These are phyloP conservation scores for Apotomis capreana DNA, from an alignment of 2,888 invertebrate genomes.

Conservation along the genomic window DNA sequence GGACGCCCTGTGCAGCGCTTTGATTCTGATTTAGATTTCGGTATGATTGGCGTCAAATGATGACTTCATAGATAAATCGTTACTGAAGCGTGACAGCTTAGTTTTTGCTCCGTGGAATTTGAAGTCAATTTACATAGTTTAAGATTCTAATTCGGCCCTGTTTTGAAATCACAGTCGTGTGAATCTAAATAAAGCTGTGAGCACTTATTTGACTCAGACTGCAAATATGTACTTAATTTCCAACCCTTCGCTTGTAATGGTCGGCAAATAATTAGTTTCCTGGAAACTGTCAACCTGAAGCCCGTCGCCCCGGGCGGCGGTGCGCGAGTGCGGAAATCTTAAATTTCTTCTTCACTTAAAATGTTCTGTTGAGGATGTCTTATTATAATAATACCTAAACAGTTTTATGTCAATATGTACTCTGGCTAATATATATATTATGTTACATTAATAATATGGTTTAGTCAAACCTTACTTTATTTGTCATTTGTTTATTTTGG, in stretches of 20 bases:
- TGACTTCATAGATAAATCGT: slow-evolving; percentile 59
- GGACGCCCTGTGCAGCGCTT: slow-evolving; percentile 21
- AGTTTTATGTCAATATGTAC: too few species aligned
- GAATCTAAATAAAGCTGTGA: slow-evolving; percentile 45
- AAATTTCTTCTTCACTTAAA: neutral
- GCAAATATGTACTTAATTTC: slow-evolving; percentile 14
- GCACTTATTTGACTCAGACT: neutral
- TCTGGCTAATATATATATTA: too few species aligned
- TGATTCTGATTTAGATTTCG: slow-evolving; percentile 33
- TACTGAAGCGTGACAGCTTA: slow-evolving; percentile 55
- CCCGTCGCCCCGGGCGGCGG: slow-evolving; percentile 10
- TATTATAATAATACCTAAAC: too few species aligned
- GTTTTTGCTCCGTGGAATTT: slow-evolving; percentile 57
- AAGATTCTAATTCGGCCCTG: slow-evolving; percentile 64
- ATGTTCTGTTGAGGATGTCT: too few species aligned
- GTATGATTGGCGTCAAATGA: slow-evolving; percentile 57
- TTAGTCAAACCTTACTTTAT: too few species aligned
- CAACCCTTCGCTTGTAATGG: slow-evolving; percentile 7
- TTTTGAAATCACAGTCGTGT: slow-evolving; percentile 58
- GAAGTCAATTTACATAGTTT: slow-evolving; percentile 62
- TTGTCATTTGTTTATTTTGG: too few species aligned
- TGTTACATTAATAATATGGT: too few species aligned
- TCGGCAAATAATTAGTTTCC: slow-evolving; percentile 33
- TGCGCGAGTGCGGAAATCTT: neutral
- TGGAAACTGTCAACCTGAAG: slow-evolving; percentile 21